Evolutionary conservation across 2,797 vertebrate genomes (phyloP).

Genomic region (Morus bassanus): DNA sequence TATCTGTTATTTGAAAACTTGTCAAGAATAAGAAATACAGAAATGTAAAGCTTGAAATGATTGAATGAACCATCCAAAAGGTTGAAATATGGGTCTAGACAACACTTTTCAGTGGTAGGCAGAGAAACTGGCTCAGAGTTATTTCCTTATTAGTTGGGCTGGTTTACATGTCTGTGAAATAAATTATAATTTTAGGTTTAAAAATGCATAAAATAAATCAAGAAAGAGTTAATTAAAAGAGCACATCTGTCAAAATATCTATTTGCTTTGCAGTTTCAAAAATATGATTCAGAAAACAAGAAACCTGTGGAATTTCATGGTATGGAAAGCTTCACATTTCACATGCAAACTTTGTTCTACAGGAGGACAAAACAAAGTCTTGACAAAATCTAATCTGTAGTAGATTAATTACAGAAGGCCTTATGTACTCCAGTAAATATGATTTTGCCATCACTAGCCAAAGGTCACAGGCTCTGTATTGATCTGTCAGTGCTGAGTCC

Average conservation of each 20-base stretch:
- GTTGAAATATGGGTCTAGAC: background rate
- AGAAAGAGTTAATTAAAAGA: background rate
- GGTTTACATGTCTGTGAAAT: background rate
- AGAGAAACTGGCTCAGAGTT: background rate
- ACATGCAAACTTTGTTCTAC: background rate
- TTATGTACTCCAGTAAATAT: background rate
- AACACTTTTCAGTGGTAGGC: background rate
- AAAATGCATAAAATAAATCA: background rate
- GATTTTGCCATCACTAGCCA: background rate
- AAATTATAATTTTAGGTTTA: background rate
- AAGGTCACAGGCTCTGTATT: background rate
- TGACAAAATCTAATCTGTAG: background rate
- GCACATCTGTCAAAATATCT: background rate
- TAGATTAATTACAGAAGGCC: background rate
- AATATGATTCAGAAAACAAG: background rate
- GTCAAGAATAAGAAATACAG: background rate
- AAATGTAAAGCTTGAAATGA: background rate
- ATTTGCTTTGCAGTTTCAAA: background rate
- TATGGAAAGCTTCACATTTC: background rate
- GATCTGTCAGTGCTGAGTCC: background rate
- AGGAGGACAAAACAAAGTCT: background rate
- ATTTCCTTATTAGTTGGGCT: background rate
- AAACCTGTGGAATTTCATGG: background rate
- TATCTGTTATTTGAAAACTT: background rate
- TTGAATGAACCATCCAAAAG: background rate